A percentile compares a stretch with the other conserved stretches of the same genome.
phyloP scores from a whole-genome alignment of 2,113 vertebrate genomes.

The Catagonus wagneri region DNA sequence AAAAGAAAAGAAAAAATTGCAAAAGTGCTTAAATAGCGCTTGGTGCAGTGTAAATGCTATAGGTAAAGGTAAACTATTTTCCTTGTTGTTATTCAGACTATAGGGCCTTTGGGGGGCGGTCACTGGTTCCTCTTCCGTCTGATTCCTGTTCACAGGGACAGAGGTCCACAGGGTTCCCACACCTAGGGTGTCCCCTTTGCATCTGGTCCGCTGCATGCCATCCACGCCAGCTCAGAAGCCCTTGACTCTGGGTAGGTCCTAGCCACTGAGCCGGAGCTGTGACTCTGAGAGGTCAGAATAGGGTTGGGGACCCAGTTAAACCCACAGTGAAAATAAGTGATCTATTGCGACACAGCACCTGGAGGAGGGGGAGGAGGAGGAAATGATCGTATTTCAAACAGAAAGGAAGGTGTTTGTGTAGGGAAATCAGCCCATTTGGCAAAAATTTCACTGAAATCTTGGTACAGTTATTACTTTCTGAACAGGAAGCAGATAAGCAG shows the following conservation, averaged over 20 bases:
- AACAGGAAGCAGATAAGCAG: not conserved
- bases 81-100: not conserved
- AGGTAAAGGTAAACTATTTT: accelerated
- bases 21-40: not conserved
- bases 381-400: slow-evolving; percentile 43
- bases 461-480: not conserved
- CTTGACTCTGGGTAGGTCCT: not conserved
- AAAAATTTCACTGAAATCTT: not conserved
- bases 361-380: not conserved
- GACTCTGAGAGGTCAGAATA: not conserved
- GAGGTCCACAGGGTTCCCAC: not conserved
- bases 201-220: accelerated
- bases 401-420: not conserved
- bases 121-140: not conserved
- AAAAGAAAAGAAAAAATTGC: not conserved
- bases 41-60: accelerated
- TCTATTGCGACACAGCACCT: not conserved
- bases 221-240: not conserved
- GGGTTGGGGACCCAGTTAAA: not conserved
- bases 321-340: not conserved
- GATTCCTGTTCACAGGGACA: not conserved
- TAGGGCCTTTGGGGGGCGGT: accelerated
- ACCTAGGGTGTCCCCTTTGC: accelerated
- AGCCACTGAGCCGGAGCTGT: not conserved
- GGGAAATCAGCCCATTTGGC: slow-evolving; percentile 21